Conservation (phyloP, 2,113 vertebrate species). For the Brienomyrus brachyistius region DNA sequence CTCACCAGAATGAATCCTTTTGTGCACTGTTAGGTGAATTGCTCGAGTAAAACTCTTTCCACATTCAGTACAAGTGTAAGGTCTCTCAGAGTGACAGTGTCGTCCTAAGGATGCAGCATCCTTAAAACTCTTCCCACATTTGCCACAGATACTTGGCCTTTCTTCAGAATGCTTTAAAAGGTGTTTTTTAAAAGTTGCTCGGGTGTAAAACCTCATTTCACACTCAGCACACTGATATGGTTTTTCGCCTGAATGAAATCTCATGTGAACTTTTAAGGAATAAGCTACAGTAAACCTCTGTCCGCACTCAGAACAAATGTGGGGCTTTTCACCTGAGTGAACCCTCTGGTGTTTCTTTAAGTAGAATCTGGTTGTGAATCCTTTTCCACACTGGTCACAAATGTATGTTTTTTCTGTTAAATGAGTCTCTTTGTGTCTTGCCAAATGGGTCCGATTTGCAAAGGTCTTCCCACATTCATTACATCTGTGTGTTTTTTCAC, state of each 20-base stretch:
- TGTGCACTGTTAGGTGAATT: neutral
- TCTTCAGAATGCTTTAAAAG: too few relatives aligned
- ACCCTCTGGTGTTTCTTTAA: too few relatives aligned
- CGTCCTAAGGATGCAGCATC: too few relatives aligned
- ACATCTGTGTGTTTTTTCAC: neutral
- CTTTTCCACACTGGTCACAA: too few relatives aligned
- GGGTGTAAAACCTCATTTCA: neutral
- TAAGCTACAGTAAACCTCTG: too few relatives aligned
- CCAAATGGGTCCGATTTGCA: neutral
- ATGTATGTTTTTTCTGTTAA: neutral
- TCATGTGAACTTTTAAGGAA: neutral
- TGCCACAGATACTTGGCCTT: too few relatives aligned
- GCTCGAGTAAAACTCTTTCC: neutral
- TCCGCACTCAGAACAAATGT: too few relatives aligned
- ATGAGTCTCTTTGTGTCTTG: conserved; percentile 3
- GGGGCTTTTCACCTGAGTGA: too few relatives aligned
- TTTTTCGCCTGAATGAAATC: neutral
- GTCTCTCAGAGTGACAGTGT: neutral
- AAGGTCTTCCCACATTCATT: neutral
- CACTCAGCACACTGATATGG: neutral
- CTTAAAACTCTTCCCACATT: too few relatives aligned
- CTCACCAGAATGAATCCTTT: neutral
- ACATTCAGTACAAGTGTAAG: neutral
- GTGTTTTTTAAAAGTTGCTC: too few relatives aligned
- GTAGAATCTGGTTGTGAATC: neutral